Percentiles rank a stretch among this genome's conserved stretches.
Conservation (phyloP, 2,797 vertebrate species). For the Salmo trutta region DNA sequence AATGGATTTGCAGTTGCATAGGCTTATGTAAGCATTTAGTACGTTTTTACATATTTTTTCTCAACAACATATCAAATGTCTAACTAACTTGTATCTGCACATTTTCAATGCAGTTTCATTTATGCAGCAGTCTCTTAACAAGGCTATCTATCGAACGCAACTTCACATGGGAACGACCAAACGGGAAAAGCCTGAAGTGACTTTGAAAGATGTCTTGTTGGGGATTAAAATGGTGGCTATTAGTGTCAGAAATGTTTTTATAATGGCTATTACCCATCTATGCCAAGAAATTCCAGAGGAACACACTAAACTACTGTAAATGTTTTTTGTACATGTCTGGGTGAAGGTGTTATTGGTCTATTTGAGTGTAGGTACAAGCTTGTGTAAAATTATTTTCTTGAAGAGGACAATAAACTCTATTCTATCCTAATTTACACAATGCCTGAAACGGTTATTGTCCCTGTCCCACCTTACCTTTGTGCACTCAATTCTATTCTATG, state of each 20-base stretch:
- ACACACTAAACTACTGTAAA: background rate
- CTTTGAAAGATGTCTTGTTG: background rate
- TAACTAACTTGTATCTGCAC: background rate
- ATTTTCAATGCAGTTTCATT: background rate
- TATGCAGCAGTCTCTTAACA: background rate
- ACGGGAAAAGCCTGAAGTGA: background rate
- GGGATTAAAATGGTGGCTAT: background rate
- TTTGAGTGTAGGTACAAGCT: background rate
- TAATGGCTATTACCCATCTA: background rate
- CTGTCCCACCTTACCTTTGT: background rate
- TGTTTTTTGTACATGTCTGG: background rate
- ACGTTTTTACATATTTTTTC: background rate
- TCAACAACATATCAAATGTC: background rate
- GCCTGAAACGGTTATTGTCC: background rate
- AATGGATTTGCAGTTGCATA: background rate
- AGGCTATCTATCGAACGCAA: background rate
- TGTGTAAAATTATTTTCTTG: background rate
- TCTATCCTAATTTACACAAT: background rate
- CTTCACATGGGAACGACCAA: background rate
- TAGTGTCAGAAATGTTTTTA: conserved; percentile 8
- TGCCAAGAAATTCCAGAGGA: background rate
- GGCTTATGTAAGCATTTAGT: background rate
- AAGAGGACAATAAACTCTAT: background rate
- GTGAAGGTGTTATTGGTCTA: background rate
- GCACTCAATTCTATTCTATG: background rate